phyloP scores from a whole-genome alignment of 2,888 invertebrate genomes.

The Heteromurus nitidus region DNA sequence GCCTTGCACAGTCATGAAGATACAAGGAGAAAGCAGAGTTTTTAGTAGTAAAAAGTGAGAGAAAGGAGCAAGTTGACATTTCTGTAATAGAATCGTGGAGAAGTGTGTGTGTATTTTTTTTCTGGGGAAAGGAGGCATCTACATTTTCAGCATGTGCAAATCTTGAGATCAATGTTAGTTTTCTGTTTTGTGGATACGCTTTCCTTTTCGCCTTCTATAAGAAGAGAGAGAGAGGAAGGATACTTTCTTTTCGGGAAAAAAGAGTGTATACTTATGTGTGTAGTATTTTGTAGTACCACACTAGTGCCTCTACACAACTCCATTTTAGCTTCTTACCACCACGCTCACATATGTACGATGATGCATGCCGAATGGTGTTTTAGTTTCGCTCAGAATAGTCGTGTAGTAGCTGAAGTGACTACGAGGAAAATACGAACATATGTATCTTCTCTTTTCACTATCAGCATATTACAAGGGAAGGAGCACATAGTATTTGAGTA shows the following conservation, averaged over 20 bases:
- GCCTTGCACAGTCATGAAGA: not conserved
- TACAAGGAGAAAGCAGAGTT: not conserved
- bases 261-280: not conserved
- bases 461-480: no score
- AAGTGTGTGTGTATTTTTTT: not conserved
- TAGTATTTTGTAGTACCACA: no score
- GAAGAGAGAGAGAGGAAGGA: not conserved
- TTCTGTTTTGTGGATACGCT: slow-evolving; percentile 73
- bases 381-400: no score
- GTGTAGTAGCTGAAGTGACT: no score
- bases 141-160: slow-evolving; percentile 71
- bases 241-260: no score
- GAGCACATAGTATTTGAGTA: no score
- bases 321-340: no score
- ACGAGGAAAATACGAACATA: no score
- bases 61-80: not conserved
- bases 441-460: no score
- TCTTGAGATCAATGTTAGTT: slow-evolving; percentile 73
- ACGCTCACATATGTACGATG: not conserved
- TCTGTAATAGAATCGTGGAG: slow-evolving; percentile 10
- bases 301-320: no score
- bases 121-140: slow-evolving; percentile 14
- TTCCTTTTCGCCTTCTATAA: not conserved
- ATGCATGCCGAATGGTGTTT: no score
- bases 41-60: not conserved